Evolutionary conservation across 2,888 invertebrate genomes (phyloP), one percentile per base, ranked within the genome.

Genomic region (Andrena fulva): DNA sequence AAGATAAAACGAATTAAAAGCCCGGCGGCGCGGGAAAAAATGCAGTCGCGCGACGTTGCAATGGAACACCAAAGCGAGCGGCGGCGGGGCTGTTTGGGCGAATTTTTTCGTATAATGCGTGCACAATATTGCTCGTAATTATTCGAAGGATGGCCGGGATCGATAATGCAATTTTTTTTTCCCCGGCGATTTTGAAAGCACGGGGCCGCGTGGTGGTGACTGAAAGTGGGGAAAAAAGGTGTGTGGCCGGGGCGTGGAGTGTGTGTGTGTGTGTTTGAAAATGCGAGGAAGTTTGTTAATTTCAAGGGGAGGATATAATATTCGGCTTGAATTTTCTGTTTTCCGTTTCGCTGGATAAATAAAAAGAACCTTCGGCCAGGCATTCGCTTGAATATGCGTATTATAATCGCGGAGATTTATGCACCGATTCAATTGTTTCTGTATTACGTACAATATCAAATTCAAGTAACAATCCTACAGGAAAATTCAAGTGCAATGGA

Each of bases 1-100:
- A 67, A 80, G 82, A 77, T 83, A 83, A 83, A 83, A 77, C 82
- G 81, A 81, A 81, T 81, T 81, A 83, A 81, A 83, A 81, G 81
- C 77, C 68, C 16, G 59, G 56, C 33, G 60, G 59, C 4, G n/a
- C 48, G 48, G 59, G 70, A 80, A 74, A 79, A 81, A 83, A 81
- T 77, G 24, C 71, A 29, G 52, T 42, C 77, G 66, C 62, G 68
- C 33, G 24, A 63, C 75, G 66, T 77, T 69, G 82, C 72, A 83
- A 83, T 83, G 77, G 81, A 81, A 82, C 78, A 72, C 73, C 69
- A 67, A 63, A 54, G 60, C 59, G 77, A 72, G 52, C 27, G 75
- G 42, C 29, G 64, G 52, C 31, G 71, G 29, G 42, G 12, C 16
- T 20, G 33, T 56, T 56, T 56, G 56, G 64, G 35, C 59, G 56